Base-by-base conservation (phyloP, 2,113 vertebrate species). In the Sapayoa aenigma region DNA sequence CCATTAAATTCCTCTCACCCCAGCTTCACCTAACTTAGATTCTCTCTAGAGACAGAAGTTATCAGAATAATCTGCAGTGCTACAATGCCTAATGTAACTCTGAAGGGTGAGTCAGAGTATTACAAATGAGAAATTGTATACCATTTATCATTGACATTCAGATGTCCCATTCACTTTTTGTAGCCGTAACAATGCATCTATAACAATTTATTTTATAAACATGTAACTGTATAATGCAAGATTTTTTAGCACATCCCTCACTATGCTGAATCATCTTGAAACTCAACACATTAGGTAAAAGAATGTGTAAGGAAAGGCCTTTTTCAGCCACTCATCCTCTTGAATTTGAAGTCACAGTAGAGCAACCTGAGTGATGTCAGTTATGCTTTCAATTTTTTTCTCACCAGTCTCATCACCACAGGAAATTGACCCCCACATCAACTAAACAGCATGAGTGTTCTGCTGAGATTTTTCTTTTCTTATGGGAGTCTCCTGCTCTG, bases 121-220 rank as follows among this genome's bases (percentile, higher is more conserved):
- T 39, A 50, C 12, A 68, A 17, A 69, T 14, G 13, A 65, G 21
- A 41, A 76, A 76, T 8, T 2, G 0, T 39, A 27, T 27, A 22
- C 33, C 1, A 1, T 33, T 92, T 44, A n/a, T 14, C 10, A 30
- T 28, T 5, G 0, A 5, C 35, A n/a, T 20, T 68, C 44, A 35
- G 14, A 59, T 20, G 15, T 12, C 41, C 6, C 31, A 14, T 88
- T 69, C 17, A 41, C 46, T 69, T 79, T 14, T 23, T 23, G 30
- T 67, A 73, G 31, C 53, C 18, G 4, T 35, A 79, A 76, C 21
- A 62, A 75, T n/a, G 9, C 11, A 39, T 30, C 24, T 47, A 3
- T 13, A 87, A 35, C 9, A 23, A 31, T 27, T 42, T 47, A 19
- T 82, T 89, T n/a, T 37, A 44, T 30, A 41, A 84, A 77, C 14